Percentiles rank a stretch among this genome's conserved stretches.
Evolutionary conservation across 2,797 vertebrate genomes (phyloP).

Genomic region (Tragopan temminckii): DNA sequence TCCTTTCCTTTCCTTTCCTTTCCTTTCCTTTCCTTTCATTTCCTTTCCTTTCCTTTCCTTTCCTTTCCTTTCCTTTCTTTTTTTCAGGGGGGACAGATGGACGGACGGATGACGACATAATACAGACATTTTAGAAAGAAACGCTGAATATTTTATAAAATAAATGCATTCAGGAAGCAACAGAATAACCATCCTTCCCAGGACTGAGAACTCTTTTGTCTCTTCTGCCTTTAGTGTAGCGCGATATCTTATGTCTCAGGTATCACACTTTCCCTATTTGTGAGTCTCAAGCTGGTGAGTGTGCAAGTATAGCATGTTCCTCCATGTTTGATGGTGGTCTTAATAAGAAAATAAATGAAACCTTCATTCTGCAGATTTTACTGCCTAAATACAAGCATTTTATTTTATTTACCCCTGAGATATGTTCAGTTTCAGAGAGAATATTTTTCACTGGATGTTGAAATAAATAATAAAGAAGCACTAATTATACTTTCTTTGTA

Average conservation of each 20-base stretch:
- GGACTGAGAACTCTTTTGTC: background rate
- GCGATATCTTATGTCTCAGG: background rate
- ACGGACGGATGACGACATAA: no score
- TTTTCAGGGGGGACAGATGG: no score
- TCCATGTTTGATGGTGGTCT: background rate
- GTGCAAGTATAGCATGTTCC: background rate
- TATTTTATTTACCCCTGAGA: background rate
- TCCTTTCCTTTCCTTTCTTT: no score
- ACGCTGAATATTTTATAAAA: background rate
- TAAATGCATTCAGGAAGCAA: background rate
- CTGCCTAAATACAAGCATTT: background rate
- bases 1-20: no score
- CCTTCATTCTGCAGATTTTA: background rate
- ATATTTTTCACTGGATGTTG: background rate
- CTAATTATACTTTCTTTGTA: background rate
- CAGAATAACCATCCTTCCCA: background rate
- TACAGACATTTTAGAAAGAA: background rate
- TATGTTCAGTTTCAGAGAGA: background rate
- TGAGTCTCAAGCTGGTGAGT: background rate
- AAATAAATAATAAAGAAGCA: constrained; percentile 1
- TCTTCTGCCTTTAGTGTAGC: background rate
- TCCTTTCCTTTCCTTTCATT: no score
- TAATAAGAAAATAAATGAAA: background rate
- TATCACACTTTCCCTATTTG: background rate
- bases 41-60: no score